phyloP scores from a whole-genome alignment of 2,113 vertebrate genomes.

The Girardinichthys multiradiatus region DNA sequence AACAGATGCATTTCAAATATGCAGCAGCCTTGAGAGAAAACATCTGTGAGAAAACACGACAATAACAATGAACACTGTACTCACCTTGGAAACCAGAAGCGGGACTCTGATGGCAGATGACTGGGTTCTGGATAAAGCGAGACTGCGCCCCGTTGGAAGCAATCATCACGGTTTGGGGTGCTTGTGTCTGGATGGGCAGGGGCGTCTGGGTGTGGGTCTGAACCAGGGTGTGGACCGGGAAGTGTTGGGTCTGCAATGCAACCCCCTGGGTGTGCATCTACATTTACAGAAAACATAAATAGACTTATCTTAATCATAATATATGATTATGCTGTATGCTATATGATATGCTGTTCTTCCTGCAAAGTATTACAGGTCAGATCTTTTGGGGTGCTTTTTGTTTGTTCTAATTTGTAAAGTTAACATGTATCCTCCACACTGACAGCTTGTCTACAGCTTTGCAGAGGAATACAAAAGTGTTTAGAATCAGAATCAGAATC shows the following conservation, averaged over 20 bases:
- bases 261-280: conserved; percentile 75
- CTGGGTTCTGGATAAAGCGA: conserved; percentile 91
- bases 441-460: no score
- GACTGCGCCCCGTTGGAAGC: conserved; percentile 86
- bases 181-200: conserved; percentile 82
- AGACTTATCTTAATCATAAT: no score
- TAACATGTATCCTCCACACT: no score
- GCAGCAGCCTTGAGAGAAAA: neutral
- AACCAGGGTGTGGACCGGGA: conserved; percentile 78
- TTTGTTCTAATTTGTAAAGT: no score
- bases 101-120: conserved; percentile 92
- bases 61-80: neutral
- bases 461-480: no score
- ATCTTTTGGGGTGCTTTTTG: no score
- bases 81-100: conserved; percentile 91
- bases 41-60: no score
- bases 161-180: conserved; percentile 89
- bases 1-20: neutral
- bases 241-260: conserved; percentile 79
- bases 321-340: no score
- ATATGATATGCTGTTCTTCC: neutral
- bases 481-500: no score
- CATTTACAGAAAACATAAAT: neutral
- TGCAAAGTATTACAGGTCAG: no score
- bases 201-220: conserved; percentile 76